phyloP scores from a whole-genome alignment of 2,113 vertebrate genomes.

The Xiphophorus maculatus region DNA sequence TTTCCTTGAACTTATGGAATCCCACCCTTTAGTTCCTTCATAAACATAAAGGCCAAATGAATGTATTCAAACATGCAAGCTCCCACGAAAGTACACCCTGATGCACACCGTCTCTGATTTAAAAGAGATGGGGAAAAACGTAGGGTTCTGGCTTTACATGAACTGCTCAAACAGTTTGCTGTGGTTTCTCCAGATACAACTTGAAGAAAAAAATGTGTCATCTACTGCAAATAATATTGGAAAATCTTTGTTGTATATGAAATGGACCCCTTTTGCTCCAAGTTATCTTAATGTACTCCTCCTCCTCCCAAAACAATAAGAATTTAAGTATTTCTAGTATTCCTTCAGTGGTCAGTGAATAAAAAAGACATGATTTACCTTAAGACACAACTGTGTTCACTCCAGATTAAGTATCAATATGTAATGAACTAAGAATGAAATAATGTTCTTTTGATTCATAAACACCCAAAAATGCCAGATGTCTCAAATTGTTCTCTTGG shows the following conservation, averaged over 20 bases:
- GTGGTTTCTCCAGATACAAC: conserved; percentile 5
- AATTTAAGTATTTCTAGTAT: no score
- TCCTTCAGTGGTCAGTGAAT: no score
- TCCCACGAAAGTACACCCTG: conserved; percentile 34
- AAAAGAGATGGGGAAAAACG: conserved; percentile 18
- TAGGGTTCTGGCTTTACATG: conserved; percentile 10
- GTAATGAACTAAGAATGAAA: no score
- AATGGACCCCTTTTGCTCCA: neutral
- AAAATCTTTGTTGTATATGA: neutral
- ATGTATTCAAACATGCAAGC: conserved; percentile 32
- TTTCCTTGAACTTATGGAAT: conserved; percentile 36
- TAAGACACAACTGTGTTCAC: no score
- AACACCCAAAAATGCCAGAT: no score
- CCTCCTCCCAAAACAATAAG: no score
- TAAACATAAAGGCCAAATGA: conserved; percentile 41
- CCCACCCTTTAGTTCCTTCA: conserved; percentile 1
- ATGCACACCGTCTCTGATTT: conserved; percentile 33
- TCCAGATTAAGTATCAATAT: no score
- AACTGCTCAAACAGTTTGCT: conserved; percentile 24
- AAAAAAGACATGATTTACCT: no score
- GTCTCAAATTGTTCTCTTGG: no score
- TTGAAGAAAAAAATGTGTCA: neutral
- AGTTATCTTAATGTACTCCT: neutral
- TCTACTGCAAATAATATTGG: conserved; percentile 11
- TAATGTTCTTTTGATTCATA: no score